Percentiles rank a stretch among this genome's conserved stretches.
Evolutionary conservation across 1,140 invertebrate species (phyloP).

Genomic region (Drosophila oshimai): DNA sequence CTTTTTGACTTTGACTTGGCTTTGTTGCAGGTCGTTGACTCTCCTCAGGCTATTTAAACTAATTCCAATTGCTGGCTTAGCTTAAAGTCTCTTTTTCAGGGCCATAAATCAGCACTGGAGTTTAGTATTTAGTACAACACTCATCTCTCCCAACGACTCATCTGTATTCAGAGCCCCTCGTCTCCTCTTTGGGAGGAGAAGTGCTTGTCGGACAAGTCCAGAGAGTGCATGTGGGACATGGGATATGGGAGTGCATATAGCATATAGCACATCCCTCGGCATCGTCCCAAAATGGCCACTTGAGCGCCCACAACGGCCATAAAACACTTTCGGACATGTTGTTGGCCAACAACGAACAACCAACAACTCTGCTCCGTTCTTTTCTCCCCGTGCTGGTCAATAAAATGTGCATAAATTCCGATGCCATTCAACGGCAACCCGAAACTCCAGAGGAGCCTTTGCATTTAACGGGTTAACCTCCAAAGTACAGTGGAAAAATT

Average conservation of each 20-base stretch:
- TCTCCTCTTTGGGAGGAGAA: slow-evolving; percentile 60
- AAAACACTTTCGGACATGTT: slow-evolving; percentile 79
- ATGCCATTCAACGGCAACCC: slow-evolving; percentile 49
- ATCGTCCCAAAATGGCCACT: slow-evolving; percentile 69
- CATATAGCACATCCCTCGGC: slow-evolving; percentile 4
- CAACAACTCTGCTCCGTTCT: slow-evolving; percentile 45
- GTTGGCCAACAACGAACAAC: slow-evolving; percentile 63
- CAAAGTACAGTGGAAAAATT: neutral
- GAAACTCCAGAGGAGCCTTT: slow-evolving; percentile 17
- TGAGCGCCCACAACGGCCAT: slow-evolving; percentile 72
- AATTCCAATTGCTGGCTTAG: slow-evolving; percentile 38
- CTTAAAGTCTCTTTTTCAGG: slow-evolving; percentile 7
- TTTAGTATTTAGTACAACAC: slow-evolving; percentile 48
- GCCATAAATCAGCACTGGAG: slow-evolving; percentile 55
- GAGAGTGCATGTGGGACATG: slow-evolving; percentile 56
- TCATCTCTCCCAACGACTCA: slow-evolving; percentile 15
- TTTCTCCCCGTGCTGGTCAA: slow-evolving; percentile 68
- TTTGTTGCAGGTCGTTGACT: slow-evolving; percentile 60
- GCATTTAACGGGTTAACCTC: slow-evolving; percentile 32
- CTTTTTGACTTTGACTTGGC: slow-evolving; percentile 77
- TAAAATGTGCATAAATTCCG: slow-evolving; percentile 78
- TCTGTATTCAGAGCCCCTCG: neutral
- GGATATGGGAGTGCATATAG: slow-evolving; percentile 47
- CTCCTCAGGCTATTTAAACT: slow-evolving; percentile 9
- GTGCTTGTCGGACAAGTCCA: slow-evolving; percentile 67